Evolutionary conservation across 1,140 invertebrate genomes (phyloP).

Genomic region (Acromyrmex charruanus): DNA sequence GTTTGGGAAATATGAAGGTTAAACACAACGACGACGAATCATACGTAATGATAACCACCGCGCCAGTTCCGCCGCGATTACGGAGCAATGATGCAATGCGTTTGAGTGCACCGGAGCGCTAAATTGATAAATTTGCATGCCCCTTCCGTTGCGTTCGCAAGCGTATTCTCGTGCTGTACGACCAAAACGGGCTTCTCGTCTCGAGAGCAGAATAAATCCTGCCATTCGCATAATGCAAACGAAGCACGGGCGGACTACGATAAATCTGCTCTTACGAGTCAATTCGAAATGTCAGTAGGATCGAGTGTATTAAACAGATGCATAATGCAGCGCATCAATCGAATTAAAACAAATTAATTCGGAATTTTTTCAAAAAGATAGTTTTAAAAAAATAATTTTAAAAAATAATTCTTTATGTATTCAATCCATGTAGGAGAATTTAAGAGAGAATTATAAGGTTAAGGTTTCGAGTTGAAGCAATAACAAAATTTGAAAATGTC

Average conservation of each 20-base stretch:
- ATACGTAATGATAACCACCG: conserved; percentile 24
- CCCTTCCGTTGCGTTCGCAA: conserved; percentile 33
- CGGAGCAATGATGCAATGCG: conserved; percentile 77
- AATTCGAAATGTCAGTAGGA: conserved; percentile 32
- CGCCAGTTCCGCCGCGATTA: conserved; percentile 67
- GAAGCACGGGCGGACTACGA: conserved; percentile 8
- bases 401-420: not conserved
- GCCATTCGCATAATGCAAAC: conserved; percentile 42
- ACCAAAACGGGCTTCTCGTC: conserved; percentile 34
- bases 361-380: no score
- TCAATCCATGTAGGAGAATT: not conserved
- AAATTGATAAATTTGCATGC: conserved; percentile 86
- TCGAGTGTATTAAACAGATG: conserved; percentile 17
- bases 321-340: not conserved
- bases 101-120: conserved; percentile 78
- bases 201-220: conserved; percentile 53
- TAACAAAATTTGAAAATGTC: no score
- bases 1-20: not conserved
- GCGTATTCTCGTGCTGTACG: conserved; percentile 3
- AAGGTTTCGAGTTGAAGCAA: no score
- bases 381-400: not conserved
- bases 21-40: conserved; percentile 20
- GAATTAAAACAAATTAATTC: not conserved
- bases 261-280: conserved; percentile 27
- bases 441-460: no score